Conservation (phyloP, 35 echinoderm and acorn worm genomes). For the Apostichopus parvimensis region DNA sequence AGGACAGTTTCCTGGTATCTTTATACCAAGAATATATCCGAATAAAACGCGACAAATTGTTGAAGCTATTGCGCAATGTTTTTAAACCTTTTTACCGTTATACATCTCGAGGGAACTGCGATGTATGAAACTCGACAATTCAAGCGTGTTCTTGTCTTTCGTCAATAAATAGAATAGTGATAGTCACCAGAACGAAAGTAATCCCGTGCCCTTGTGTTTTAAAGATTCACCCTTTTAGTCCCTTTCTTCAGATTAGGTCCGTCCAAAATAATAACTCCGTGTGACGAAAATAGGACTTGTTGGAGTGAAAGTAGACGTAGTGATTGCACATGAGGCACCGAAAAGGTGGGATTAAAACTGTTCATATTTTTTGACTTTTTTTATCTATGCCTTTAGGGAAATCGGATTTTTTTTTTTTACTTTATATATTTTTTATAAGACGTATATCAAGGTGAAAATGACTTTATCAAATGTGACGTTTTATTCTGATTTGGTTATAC, state of each 20-base stretch:
- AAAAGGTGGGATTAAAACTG: background rate
- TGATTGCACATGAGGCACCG: slow-evolving; percentile 26
- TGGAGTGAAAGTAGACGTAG: slow-evolving; percentile 3
- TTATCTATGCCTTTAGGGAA: slow-evolving; percentile 18
- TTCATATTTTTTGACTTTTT: background rate
- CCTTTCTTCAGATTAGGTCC: background rate
- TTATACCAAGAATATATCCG: no score
- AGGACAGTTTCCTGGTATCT: no score
- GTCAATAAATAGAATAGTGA: background rate
- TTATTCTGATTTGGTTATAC: slow-evolving; percentile 11
- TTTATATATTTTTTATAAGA: background rate
- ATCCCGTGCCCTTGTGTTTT: background rate
- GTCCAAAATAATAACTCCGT: background rate
- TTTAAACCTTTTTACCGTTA: no score
- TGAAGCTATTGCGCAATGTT: no score
- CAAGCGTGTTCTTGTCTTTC: no score
- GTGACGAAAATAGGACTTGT: slow-evolving; percentile 8
- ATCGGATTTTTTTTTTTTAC: slow-evolving; percentile 2
- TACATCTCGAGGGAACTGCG: no score
- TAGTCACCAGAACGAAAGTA: background rate
- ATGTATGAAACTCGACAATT: no score
- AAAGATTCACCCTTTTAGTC: background rate
- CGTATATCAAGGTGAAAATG: slow-evolving; percentile 35
- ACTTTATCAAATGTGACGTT: slow-evolving; percentile 20
- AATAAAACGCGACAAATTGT: no score